Evolutionary conservation across 1,140 invertebrate species (phyloP), one percentile per base, ranked within the genome.

Genomic region (Anastrepha ludens): DNA sequence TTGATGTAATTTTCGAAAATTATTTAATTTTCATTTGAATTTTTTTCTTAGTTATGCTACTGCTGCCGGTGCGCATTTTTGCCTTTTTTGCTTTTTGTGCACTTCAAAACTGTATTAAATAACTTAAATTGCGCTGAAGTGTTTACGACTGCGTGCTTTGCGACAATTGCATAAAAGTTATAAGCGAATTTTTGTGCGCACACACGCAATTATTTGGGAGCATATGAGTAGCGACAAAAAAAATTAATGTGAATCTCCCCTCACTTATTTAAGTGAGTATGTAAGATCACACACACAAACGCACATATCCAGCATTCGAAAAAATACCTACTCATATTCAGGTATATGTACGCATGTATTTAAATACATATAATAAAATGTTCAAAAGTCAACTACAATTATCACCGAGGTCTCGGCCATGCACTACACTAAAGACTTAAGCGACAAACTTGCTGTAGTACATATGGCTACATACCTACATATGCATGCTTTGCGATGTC

Each of bases 1-100:
- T 62, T 62, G 60, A 62, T 62, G 60, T 62, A 62, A 62, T 62
- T 15, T 62, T 62, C n/a, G 60, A 8, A 62, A 62, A 62, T 62
- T 62, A 62, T 62, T 62, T 62, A 15, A 62, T 62, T 62, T 62
- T 17, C 13, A 62, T 17, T 15, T 62, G 9, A n/a, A 3, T 55
- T 6, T 55, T 55, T 55, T 55, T 55, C 13, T 58, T 58, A 58
- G 13, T 58, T 58, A 58, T 29, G 29, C 58, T 13, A 58, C 58
- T 58, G 58, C 1, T 58, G 7, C 58, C 13, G 13, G 13, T 2
- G 58, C 13, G 13, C 58, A 58, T 58, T 58, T 17, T 62, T n/a
- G 15, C 7, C 60, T 62, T 62, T 15, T 62, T 62, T n/a, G 9
- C 13, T 62, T 62, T 62, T 62, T 62, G 29, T 62, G 60, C 60